These are phyloP conservation scores for Acanthurus lineatus DNA, from an alignment of 2,797 vertebrate species.

Conservation along the genomic window DNA sequence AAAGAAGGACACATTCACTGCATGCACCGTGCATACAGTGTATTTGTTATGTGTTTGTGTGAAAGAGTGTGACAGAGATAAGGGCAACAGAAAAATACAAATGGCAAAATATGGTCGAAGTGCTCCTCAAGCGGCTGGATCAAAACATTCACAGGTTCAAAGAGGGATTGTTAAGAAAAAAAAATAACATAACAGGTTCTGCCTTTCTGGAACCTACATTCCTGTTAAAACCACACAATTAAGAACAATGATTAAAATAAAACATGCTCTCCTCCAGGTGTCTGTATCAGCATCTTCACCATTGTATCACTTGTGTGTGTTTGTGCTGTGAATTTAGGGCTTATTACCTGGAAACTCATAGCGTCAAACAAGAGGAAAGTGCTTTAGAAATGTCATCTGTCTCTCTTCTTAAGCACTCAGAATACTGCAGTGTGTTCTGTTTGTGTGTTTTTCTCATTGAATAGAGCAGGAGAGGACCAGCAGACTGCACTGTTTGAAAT, in stretches of 20 bases:
- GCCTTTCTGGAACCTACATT: not conserved
- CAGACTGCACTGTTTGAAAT: conserved; percentile 67
- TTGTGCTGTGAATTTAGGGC: not conserved
- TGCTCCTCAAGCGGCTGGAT: not conserved
- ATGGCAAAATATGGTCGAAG: not conserved
- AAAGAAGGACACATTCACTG: not conserved
- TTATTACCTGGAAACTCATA: conserved; percentile 27
- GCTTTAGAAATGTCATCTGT: conserved; percentile 9
- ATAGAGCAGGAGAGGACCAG: conserved; percentile 50
- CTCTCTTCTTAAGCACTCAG: not conserved
- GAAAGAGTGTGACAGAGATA: too few species aligned
- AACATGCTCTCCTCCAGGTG: not conserved
- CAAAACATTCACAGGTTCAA: not conserved
- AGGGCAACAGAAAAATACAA: not conserved
- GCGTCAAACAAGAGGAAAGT: conserved; percentile 18
- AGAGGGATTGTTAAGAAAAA: not conserved
- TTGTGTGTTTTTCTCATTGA: conserved; percentile 32
- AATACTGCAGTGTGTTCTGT: not conserved
- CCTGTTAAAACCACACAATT: not conserved
- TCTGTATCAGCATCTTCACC: not conserved
- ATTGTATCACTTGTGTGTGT: not conserved
- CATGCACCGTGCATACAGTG: not conserved
- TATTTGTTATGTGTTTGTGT: too few species aligned
- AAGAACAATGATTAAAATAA: not conserved
- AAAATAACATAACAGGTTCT: not conserved